Conservation (phyloP, 2,113 vertebrate species). For the Todiramphus chloris region DNA sequence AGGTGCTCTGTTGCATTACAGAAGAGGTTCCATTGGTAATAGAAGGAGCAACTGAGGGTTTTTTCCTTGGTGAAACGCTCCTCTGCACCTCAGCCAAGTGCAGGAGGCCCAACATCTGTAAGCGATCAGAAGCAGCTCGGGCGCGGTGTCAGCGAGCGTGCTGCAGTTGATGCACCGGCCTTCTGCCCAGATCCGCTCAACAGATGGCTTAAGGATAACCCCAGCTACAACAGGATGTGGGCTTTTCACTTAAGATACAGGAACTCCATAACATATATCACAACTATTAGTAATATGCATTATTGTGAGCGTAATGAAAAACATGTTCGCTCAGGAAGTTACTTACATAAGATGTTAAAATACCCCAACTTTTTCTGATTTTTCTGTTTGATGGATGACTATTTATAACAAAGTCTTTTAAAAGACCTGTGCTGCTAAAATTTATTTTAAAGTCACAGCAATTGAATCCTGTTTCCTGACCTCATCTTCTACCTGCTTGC, state of each 20-base stretch:
- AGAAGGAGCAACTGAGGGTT: background rate
- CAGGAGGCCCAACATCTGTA: slow-evolving; percentile 2
- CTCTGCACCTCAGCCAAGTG: background rate
- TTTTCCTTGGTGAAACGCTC: background rate
- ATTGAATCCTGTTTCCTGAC: background rate
- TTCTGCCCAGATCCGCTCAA: background rate
- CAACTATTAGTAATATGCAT: background rate
- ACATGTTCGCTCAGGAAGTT: background rate
- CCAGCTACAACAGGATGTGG: background rate
- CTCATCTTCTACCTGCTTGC: background rate
- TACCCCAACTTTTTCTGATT: background rate
- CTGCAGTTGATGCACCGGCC: background rate
- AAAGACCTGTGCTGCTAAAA: background rate
- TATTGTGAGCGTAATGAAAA: slow-evolving; percentile 13
- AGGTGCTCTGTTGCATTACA: background rate
- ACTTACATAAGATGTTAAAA: background rate
- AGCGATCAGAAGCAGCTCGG: background rate
- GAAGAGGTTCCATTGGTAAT: background rate
- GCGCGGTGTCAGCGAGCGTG: background rate
- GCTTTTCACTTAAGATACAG: background rate
- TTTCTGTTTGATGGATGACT: background rate
- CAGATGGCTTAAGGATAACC: slow-evolving; percentile 12
- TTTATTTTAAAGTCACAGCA: background rate
- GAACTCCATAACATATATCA: background rate
- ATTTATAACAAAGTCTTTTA: background rate